Evolutionary conservation across 2,797 vertebrate species (phyloP), one percentile per base, ranked within the genome.

Genomic region (Rhinoraja longicauda): DNA sequence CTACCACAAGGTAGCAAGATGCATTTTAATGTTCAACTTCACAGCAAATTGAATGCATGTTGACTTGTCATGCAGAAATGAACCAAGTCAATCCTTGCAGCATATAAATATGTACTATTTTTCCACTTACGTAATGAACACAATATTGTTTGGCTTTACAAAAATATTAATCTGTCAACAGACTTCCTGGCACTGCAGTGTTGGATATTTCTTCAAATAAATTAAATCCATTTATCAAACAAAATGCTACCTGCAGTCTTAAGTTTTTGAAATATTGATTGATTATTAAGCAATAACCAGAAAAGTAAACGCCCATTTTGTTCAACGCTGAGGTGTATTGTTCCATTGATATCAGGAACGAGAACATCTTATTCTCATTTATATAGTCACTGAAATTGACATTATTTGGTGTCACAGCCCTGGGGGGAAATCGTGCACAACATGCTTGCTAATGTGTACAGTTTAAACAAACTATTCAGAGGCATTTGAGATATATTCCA

Each of bases 81-180:
- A 29, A 39, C 57, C 10, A 45, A n/a, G n/a, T 32, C 15, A 88
- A 88, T 32, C 84, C 81, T 84, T 84, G n/a, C 64, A 21, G 59
- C 15, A 88, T 21, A 67, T 88, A 67, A 67, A 64, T 36, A 36
- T 21, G n/a, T 32, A 67, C 29, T 32, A 64, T 32, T 64, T 64
- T 7, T 59, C 57, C n/a, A 84, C 19, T 29, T 32, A n/a, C 15
- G n/a, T 32, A 13, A 64, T 17, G 32, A 64, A 67, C 9, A 32
- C 62, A 88, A 36, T 88, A 36, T 88, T 88, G 62, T 88, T 88
- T 32, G 59, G 15, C 84, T 88, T 32, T 53, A 84, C 53, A 57
- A 84, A 62, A 59, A 57, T n/a, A 86, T n/a, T 36, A 1, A 88
- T 62, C 15, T 67, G 59, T 15, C 59, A 88, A 86, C 59, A 29